Conservation (phyloP, 2,888 invertebrate genomes). For the Nymphalis c-album region DNA sequence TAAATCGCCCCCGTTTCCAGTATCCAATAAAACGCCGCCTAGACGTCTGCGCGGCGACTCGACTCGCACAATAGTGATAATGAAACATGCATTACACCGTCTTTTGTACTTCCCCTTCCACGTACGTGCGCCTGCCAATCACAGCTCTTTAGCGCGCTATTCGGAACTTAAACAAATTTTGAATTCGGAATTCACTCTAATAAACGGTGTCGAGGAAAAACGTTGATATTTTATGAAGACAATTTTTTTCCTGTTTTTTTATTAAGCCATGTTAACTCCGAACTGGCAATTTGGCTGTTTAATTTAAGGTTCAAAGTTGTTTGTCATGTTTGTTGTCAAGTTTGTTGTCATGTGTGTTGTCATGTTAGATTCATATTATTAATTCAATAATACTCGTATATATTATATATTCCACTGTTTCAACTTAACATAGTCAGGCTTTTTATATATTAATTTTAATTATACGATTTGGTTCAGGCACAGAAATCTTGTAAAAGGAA, state of each 20-base stretch:
- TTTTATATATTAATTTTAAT: conserved; percentile 3
- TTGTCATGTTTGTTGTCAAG: background rate
- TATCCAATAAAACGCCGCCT: conserved; percentile 50
- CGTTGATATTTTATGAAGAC: conserved; percentile 18
- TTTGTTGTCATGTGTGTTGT: background rate
- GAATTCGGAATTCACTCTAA: conserved; percentile 49
- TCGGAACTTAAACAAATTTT: conserved; percentile 58
- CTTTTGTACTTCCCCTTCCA: conserved; percentile 44
- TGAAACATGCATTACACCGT: conserved; percentile 51
- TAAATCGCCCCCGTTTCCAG: conserved; percentile 51
- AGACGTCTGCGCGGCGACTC: conserved; percentile 59
- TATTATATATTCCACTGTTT: too few species aligned
- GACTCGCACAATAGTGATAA: conserved; percentile 50
- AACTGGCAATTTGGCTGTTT: background rate
- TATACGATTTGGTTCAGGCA: conserved; percentile 5
- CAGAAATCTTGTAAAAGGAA: conserved; percentile 8
- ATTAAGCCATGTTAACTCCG: background rate
- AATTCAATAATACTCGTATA: too few species aligned
- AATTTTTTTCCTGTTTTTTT: conserved; percentile 16
- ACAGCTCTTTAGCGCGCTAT: conserved; percentile 47
- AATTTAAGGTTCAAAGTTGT: background rate
- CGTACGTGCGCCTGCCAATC: conserved; percentile 51
- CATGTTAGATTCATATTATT: background rate
- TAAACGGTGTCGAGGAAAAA: conserved; percentile 23
- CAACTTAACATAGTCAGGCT: too few species aligned